phyloP scores from a whole-genome alignment of 2,888 invertebrate species.

The Thelaira solivaga region DNA sequence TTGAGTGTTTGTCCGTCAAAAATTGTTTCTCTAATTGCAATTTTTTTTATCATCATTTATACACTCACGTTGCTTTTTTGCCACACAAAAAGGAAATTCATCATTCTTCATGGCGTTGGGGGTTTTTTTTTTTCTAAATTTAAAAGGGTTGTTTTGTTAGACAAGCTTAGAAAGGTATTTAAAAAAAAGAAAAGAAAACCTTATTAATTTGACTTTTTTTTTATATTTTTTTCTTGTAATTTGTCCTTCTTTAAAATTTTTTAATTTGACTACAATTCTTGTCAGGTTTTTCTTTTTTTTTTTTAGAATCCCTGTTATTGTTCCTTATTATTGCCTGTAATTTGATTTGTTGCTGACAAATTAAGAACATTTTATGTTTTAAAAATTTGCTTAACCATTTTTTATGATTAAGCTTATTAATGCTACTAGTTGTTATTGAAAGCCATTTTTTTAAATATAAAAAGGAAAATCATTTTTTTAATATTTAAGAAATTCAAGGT shows the following conservation, averaged over 20 bases:
- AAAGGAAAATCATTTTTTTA: too few relatives aligned
- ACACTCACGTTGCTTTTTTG: slow-evolving; percentile 23
- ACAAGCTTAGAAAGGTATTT: slow-evolving; percentile 56
- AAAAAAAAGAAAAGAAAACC: too few relatives aligned
- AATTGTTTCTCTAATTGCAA: slow-evolving; percentile 64
- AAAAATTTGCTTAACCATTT: slow-evolving; percentile 30
- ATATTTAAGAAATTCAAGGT: too few relatives aligned
- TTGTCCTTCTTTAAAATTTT: slow-evolving; percentile 34
- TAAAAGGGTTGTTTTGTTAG: slow-evolving; percentile 48
- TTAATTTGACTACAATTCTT: slow-evolving; percentile 56
- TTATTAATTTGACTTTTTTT: slow-evolving; percentile 46
- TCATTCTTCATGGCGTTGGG: slow-evolving; percentile 50
- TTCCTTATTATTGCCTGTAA: slow-evolving; percentile 51
- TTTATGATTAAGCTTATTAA: slow-evolving; percentile 11
- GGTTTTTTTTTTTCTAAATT: not conserved
- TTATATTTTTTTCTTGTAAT: slow-evolving; percentile 25
- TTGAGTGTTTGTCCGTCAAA: slow-evolving; percentile 66
- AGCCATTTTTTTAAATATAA: too few relatives aligned
- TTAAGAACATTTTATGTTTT: slow-evolving; percentile 56
- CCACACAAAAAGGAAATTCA: slow-evolving; percentile 36
- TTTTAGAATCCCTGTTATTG: too few relatives aligned
- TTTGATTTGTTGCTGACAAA: slow-evolving; percentile 66
- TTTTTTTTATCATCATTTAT: slow-evolving; percentile 39
- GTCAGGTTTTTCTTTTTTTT: slow-evolving; percentile 59
- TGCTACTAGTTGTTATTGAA: too few relatives aligned